Percentiles rank a stretch among this genome's conserved stretches.
These are phyloP conservation scores for Isotomurus palustris DNA, from an alignment of 2,888 invertebrate species.

Conservation along the genomic window DNA sequence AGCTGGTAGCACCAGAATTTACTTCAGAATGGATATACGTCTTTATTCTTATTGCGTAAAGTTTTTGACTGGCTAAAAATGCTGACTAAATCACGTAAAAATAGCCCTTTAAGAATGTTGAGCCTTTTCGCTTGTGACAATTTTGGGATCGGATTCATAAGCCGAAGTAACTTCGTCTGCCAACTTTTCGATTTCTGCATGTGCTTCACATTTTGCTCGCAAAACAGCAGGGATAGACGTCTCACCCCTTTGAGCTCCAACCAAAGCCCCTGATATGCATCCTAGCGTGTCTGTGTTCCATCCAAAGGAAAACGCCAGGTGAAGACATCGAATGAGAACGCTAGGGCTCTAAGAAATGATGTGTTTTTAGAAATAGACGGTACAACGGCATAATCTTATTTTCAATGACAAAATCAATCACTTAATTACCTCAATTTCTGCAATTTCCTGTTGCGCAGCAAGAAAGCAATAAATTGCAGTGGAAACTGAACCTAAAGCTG, in stretches of 20 bases:
- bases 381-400: neutral
- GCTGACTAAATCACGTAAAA: too few relatives aligned
- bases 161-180: too few relatives aligned
- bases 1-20: too few relatives aligned
- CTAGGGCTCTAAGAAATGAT: conserved; percentile 54
- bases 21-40: too few relatives aligned
- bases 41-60: too few relatives aligned
- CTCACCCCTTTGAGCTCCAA: conserved; percentile 64
- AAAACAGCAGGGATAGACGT: conserved; percentile 54
- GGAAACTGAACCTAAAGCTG: conserved; percentile 66
- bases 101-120: too few relatives aligned
- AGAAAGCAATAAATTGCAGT: conserved; percentile 68
- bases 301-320: conserved; percentile 66
- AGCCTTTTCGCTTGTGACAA: too few relatives aligned
- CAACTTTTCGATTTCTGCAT: conserved; percentile 54
- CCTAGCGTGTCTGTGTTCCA: conserved; percentile 76
- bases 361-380: neutral
- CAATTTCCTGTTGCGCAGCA: conserved; percentile 55
- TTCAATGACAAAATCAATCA: neutral
- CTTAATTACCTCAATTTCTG: conserved; percentile 52
- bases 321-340: conserved; percentile 61
- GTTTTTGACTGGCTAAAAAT: too few relatives aligned
- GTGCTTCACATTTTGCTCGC: conserved; percentile 59
- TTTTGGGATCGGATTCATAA: too few relatives aligned
- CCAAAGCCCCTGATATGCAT: conserved; percentile 66